Evolutionary conservation across 1,140 invertebrate genomes (phyloP).

Genomic region (Zaprionus lachaisei): DNA sequence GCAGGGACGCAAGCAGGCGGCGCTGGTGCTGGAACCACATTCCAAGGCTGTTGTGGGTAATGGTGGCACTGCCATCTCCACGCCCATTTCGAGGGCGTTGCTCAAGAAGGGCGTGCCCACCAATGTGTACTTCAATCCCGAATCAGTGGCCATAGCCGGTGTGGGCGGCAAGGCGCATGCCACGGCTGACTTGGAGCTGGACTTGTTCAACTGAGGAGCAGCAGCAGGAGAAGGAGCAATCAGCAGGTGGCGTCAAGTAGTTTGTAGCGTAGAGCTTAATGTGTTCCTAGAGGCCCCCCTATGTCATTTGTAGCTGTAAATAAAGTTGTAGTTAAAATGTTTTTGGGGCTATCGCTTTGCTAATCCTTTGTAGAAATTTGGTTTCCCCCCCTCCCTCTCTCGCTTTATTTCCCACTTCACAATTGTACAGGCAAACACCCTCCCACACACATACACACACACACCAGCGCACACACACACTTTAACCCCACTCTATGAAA

Average conservation of each 20-base stretch:
- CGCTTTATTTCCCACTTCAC: constrained; percentile 11
- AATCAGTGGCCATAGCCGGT: constrained; percentile 89
- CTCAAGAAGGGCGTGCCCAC: constrained; percentile 85
- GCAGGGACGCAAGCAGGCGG: constrained; percentile 76
- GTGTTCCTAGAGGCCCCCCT: constrained; percentile 56
- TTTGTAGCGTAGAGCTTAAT: constrained; percentile 26
- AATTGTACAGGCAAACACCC: constrained; percentile 34
- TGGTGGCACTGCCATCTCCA: constrained; percentile 88
- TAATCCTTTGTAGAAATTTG: constrained; percentile 57
- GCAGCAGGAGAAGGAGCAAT: background rate
- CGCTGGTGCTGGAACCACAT: constrained; percentile 87
- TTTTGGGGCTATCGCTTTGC: constrained; percentile 40
- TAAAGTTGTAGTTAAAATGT: constrained; percentile 55
- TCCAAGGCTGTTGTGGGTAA: constrained; percentile 87
- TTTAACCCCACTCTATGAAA: constrained; percentile 78
- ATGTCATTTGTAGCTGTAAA: constrained; percentile 66
- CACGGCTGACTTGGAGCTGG: constrained; percentile 87
- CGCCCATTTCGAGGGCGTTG: constrained; percentile 87
- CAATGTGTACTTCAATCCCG: constrained; percentile 87
- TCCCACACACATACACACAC: constrained; percentile 8
- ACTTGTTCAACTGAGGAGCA: constrained; percentile 77
- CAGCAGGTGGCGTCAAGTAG: constrained; percentile 12
- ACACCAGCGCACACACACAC: constrained; percentile 29
- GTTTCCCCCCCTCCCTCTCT: constrained; percentile 20
- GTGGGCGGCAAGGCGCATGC: constrained; percentile 89